Percentiles rank a stretch among this genome's conserved stretches.
Conservation (phyloP, 2,797 vertebrate genomes). For the Pseudochirops corinnae region DNA sequence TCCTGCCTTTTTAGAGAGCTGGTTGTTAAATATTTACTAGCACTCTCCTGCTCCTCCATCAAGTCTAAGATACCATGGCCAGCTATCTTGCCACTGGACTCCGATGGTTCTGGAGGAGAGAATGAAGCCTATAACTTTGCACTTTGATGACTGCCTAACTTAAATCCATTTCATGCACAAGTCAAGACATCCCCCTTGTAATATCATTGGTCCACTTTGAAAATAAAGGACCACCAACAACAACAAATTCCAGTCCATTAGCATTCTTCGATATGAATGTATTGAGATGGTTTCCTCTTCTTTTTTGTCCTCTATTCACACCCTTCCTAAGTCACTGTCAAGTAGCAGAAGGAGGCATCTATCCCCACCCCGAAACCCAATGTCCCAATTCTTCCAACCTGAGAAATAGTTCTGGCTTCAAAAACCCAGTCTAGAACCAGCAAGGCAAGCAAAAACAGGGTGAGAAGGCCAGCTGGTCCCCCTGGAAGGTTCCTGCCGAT, state of each 20-base stretch:
- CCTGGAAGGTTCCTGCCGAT: background rate
- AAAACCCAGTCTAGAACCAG: background rate
- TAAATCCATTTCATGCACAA: background rate
- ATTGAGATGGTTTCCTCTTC: background rate
- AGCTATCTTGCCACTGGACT: too few relatives aligned
- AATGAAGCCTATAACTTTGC: too few relatives aligned
- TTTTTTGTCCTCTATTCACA: background rate
- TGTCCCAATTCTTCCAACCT: background rate
- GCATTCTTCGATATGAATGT: background rate
- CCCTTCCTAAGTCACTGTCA: background rate
- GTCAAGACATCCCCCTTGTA: background rate
- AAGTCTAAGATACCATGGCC: background rate
- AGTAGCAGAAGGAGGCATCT: background rate
- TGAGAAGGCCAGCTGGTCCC: background rate
- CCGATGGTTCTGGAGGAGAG: too few relatives aligned
- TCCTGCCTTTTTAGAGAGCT: background rate
- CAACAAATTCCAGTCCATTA: background rate
- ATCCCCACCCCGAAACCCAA: rapidly evolving
- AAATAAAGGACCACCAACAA: background rate
- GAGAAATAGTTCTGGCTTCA: background rate
- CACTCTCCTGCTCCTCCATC: background rate
- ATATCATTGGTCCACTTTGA: background rate
- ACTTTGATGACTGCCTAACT: too few relatives aligned
- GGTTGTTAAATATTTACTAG: background rate
- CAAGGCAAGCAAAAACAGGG: background rate